Conservation (phyloP, 2,797 vertebrate genomes). For the Sparidentex hasta region DNA sequence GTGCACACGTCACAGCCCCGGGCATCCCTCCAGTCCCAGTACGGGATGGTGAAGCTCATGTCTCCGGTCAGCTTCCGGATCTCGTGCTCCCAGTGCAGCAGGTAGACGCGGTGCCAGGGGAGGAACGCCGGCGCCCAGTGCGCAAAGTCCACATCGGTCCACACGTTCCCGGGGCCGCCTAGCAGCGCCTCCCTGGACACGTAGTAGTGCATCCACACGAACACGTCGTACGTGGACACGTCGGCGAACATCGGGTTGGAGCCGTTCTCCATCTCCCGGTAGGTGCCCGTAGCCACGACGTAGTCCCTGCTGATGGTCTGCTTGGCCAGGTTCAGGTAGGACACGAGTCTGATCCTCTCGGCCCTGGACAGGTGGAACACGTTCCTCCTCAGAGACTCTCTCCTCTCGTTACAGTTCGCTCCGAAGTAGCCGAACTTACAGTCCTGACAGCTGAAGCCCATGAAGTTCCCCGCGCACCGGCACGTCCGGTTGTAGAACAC, state of each 20-base stretch:
- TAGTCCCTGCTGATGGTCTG: slow-evolving; percentile 88
- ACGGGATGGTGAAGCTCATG: slow-evolving; percentile 90
- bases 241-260: slow-evolving; percentile 89
- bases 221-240: slow-evolving; percentile 91
- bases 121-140: slow-evolving; percentile 94
- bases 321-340: slow-evolving; percentile 95
- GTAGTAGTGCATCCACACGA: slow-evolving; percentile 97
- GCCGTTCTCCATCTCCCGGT: slow-evolving; percentile 91
- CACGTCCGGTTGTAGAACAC: slow-evolving; percentile 95
- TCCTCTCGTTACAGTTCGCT: slow-evolving; percentile 85
- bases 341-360: slow-evolving; percentile 89
- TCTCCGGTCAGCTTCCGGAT: slow-evolving; percentile 91
- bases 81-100: slow-evolving; percentile 93
- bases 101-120: slow-evolving; percentile 93
- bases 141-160: slow-evolving; percentile 92
- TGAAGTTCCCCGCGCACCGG: slow-evolving; percentile 90
- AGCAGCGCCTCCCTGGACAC: slow-evolving; percentile 90
- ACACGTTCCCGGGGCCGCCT: slow-evolving; percentile 86
- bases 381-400: slow-evolving; percentile 87
- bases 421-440: slow-evolving; percentile 92
- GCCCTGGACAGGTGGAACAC: slow-evolving; percentile 88
- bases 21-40: slow-evolving; percentile 97
- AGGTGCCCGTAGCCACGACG: slow-evolving; percentile 90
- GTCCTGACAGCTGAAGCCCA: slow-evolving; percentile 91
- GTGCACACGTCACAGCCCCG: slow-evolving; percentile 91